phyloP scores from a whole-genome alignment of 2,113 vertebrate genomes.

The Bubo scandiacus region DNA sequence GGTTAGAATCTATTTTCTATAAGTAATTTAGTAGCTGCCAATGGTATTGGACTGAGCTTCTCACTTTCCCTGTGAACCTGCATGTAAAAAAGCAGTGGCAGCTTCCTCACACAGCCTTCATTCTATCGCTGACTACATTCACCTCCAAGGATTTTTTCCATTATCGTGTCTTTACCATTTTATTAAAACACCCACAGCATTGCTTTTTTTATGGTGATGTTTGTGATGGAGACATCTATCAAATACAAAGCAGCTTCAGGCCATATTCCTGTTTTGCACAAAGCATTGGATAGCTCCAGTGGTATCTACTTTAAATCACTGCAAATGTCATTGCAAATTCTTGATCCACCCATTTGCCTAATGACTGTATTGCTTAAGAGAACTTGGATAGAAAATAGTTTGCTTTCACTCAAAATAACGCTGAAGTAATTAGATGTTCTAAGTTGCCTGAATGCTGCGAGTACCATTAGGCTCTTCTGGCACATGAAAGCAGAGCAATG shows the following conservation, averaged over 20 bases:
- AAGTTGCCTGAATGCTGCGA: not conserved
- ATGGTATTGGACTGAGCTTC: not conserved
- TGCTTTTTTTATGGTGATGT: not conserved
- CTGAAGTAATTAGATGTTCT: conserved; percentile 15
- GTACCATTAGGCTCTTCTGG: conserved; percentile 2
- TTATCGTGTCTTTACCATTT: not conserved
- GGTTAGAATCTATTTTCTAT: not conserved
- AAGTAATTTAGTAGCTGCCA: not conserved
- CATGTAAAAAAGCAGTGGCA: not conserved
- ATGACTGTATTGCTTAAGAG: not conserved
- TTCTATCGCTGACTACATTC: not conserved
- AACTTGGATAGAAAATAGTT: not conserved
- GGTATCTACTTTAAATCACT: not conserved
- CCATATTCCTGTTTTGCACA: not conserved
- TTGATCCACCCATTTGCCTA: not conserved
- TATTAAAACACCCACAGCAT: not conserved
- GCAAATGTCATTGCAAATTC: not conserved
- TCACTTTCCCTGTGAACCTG: fast-evolving
- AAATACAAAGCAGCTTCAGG: not conserved
- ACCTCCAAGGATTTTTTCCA: not conserved
- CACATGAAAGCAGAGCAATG: not conserved
- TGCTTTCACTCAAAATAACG: not conserved
- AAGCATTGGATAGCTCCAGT: not conserved
- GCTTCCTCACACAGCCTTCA: not conserved
- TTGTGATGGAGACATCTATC: not conserved